A percentile compares a stretch with the other conserved stretches of the same genome.
phyloP scores from a whole-genome alignment of 2,113 vertebrate genomes.

The Microcebus lehilahytsara region DNA sequence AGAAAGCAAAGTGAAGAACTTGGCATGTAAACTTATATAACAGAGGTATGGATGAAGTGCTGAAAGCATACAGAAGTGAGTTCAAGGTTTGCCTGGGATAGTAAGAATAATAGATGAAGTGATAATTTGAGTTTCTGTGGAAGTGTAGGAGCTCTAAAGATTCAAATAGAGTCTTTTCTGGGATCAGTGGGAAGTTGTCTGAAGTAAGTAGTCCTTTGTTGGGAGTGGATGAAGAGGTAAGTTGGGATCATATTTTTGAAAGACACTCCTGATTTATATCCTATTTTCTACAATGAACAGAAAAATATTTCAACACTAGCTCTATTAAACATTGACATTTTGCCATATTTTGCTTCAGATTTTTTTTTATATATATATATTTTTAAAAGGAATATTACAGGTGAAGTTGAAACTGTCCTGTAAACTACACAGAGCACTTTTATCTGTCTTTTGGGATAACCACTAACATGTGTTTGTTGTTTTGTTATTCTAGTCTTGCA shows the following conservation, averaged over 20 bases:
- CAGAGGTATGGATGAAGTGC: not conserved
- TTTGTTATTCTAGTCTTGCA: not conserved
- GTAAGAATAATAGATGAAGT: not conserved
- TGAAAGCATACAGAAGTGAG: not conserved
- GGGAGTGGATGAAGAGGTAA: not conserved
- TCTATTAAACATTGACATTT: slow-evolving; percentile 32
- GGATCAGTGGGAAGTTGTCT: not conserved
- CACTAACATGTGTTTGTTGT: not conserved
- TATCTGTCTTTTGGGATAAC: not conserved
- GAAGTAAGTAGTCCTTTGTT: not conserved
- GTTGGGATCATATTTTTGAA: not conserved
- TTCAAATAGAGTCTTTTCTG: not conserved
- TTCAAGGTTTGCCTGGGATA: not conserved
- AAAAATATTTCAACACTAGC: not conserved
- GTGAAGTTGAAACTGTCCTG: not conserved
- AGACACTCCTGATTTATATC: not conserved
- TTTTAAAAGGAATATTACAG: not conserved
- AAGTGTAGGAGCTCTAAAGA: not conserved
- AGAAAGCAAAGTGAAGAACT: not conserved
- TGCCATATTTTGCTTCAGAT: not conserved
- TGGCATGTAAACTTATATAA: not conserved
- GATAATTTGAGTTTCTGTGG: not conserved
- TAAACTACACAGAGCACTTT: not conserved
- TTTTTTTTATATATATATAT: not conserved
- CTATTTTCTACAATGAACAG: slow-evolving; percentile 5